Conservation (phyloP, 2,888 invertebrate species). For the Hipparchia sbordonii region DNA sequence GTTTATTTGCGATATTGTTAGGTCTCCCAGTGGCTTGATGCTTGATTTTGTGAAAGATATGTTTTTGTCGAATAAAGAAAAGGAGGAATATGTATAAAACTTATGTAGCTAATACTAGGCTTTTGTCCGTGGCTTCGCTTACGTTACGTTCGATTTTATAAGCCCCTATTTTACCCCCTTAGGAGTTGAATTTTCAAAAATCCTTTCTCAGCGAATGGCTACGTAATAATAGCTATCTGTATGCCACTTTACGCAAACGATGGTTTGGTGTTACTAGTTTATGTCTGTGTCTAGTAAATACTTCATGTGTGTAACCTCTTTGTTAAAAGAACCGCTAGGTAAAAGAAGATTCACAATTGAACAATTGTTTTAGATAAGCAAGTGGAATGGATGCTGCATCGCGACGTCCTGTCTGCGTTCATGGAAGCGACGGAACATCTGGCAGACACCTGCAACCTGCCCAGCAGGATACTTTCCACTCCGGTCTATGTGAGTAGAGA, state of each 20-base stretch:
- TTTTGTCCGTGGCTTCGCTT: no score
- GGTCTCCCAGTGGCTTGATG: not conserved
- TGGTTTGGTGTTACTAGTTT: no score
- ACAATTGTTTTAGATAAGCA: conserved; percentile 88
- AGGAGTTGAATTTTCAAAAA: no score
- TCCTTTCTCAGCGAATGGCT: no score
- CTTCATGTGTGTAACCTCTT: no score
- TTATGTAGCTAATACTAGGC: no score
- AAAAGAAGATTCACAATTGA: not conserved
- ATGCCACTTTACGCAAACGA: no score
- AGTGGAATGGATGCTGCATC: conserved; percentile 90
- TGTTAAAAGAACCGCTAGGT: not conserved
- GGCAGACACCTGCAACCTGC: conserved; percentile 85
- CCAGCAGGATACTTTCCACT: conserved; percentile 83
- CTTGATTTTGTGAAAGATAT: not conserved
- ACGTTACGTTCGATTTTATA: no score
- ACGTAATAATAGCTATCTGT: no score
- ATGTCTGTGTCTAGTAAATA: no score
- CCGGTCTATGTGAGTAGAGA: conserved; percentile 83
- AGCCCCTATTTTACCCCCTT: no score
- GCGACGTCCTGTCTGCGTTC: conserved; percentile 89
- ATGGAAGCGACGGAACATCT: conserved; percentile 86
- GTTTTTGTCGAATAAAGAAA: not conserved
- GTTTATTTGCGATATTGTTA: conserved; percentile 5
- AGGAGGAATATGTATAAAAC: not conserved